Conservation (phyloP, 2,797 vertebrate species). For the Psittacula echo region DNA sequence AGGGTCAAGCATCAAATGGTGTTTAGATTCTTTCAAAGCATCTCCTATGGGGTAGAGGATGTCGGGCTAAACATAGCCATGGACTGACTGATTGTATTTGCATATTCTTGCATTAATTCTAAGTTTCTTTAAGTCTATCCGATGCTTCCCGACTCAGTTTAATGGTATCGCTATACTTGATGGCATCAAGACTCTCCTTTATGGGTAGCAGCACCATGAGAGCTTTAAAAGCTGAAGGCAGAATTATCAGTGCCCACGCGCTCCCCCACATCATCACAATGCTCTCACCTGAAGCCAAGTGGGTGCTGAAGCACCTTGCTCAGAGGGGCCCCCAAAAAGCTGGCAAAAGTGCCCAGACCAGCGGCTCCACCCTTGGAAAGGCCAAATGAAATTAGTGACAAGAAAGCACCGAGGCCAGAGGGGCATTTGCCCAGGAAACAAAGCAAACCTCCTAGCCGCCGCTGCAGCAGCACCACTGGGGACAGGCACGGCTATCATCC, state of each 20-base stretch:
- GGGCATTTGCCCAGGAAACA: conserved; percentile 11
- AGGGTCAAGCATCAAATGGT: not conserved
- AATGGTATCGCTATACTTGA: rapidly evolving
- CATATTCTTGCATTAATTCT: not conserved
- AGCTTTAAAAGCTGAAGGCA: not conserved
- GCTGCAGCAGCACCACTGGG: rapidly evolving
- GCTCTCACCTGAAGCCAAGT: not conserved
- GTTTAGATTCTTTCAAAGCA: not conserved
- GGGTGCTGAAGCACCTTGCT: rapidly evolving
- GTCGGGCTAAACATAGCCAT: not conserved
- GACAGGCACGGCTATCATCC: not conserved
- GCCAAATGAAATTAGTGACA: not conserved
- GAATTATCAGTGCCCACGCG: not conserved
- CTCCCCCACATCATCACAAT: not conserved
- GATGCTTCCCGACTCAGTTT: not conserved
- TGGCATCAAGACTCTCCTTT: not conserved
- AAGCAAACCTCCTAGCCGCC: not conserved
- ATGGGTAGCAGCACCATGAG: not conserved
- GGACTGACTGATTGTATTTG: not conserved
- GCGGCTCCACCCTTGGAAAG: not conserved
- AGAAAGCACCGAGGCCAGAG: not conserved
- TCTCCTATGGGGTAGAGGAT: not conserved
- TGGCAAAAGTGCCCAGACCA: not conserved
- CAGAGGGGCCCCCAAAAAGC: not conserved
- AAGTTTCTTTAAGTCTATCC: not conserved